Percentiles rank a stretch among this genome's conserved stretches.
These are phyloP conservation scores for Dromius quadrimaculatus DNA, from an alignment of 2,888 invertebrate species.

Conservation along the genomic window DNA sequence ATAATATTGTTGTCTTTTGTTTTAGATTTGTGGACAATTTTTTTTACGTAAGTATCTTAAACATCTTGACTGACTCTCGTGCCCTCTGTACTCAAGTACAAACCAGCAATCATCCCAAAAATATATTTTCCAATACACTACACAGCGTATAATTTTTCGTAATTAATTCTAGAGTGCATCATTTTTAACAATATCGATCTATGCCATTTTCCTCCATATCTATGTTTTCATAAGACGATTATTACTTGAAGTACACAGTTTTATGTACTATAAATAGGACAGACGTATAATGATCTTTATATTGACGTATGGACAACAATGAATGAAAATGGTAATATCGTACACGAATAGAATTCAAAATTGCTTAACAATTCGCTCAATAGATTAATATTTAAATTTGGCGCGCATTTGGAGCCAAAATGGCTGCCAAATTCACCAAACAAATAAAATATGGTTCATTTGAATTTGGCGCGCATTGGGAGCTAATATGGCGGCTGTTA, in stretches of 20 bases:
- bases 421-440: too few species aligned
- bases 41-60: too few species aligned
- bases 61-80: too few species aligned
- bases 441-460: too few species aligned
- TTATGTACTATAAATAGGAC: constrained; percentile 51
- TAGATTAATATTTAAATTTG: too few species aligned
- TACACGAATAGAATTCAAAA: constrained; percentile 12
- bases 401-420: too few species aligned
- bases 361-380: constrained; percentile 22
- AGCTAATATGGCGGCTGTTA: too few species aligned
- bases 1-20: too few species aligned
- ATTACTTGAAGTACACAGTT: constrained; percentile 51
- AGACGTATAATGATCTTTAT: constrained; percentile 37
- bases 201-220: constrained; percentile 45
- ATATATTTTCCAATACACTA: constrained; percentile 51
- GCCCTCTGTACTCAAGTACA: too few species aligned
- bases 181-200: constrained; percentile 52
- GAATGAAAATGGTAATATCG: constrained; percentile 35
- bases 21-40: too few species aligned
- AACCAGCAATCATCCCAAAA: constrained; percentile 10
- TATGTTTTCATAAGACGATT: constrained; percentile 52
- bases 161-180: constrained; percentile 51
- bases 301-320: constrained; percentile 48
- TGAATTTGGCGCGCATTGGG: too few species aligned
- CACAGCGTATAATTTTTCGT: constrained; percentile 51